These are phyloP conservation scores for Liodrosophila aerea DNA, from an alignment of 2,888 invertebrate genomes.

Conservation along the genomic window DNA sequence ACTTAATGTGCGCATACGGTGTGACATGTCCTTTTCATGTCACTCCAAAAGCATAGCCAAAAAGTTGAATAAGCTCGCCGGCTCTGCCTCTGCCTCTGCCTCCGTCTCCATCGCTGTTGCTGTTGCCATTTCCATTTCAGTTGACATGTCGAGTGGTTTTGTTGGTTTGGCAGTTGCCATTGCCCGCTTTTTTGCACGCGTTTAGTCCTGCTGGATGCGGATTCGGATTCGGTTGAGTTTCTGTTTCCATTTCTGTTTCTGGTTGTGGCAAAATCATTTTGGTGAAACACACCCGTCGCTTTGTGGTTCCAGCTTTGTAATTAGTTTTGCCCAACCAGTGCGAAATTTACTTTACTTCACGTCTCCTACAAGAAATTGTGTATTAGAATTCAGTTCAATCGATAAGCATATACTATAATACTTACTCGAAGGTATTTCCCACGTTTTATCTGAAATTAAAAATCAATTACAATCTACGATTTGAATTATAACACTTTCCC, in stretches of 20 bases:
- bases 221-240: constrained; percentile 20
- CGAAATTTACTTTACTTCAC: neutral
- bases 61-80: constrained; percentile 47
- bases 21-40: constrained; percentile 76
- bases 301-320: constrained; percentile 65
- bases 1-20: constrained; percentile 75
- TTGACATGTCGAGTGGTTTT: constrained; percentile 76
- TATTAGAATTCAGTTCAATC: too few relatives aligned
- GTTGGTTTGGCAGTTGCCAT: constrained; percentile 54
- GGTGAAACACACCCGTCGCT: constrained; percentile 47
- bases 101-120: constrained; percentile 11
- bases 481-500: constrained; percentile 75
- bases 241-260: constrained; percentile 26
- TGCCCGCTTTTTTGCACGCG: constrained; percentile 60
- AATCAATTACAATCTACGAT: constrained; percentile 59
- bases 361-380: neutral
- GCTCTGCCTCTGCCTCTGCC: neutral
- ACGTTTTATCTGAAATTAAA: constrained; percentile 16
- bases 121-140: constrained; percentile 58
- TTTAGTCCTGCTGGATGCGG: constrained; percentile 42
- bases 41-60: constrained; percentile 58
- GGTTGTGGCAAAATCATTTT: constrained; percentile 51
- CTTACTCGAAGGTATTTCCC: neutral
- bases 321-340: constrained; percentile 56
- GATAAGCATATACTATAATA: too few relatives aligned